Conservation (phyloP, 2,113 vertebrate species). For the Chlorodrepanis virens region DNA sequence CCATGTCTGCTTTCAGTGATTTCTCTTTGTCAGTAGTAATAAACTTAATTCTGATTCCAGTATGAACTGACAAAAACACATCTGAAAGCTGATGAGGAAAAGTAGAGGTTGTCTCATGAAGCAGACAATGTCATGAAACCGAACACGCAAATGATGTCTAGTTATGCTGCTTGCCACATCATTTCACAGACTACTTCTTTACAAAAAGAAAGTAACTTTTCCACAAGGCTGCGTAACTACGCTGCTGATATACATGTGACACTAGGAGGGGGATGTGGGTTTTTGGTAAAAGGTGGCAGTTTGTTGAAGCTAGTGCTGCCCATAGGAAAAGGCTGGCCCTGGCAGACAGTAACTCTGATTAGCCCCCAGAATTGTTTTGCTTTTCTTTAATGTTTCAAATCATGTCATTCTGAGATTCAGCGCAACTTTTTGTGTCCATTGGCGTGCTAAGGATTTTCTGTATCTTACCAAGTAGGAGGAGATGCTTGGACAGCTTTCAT, state of each 20-base stretch:
- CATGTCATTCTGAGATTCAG: not conserved
- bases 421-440: fast-evolving
- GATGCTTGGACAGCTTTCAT: not conserved
- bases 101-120: not conserved
- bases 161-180: not conserved
- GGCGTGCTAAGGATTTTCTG: not conserved
- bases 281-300: not conserved
- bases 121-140: not conserved
- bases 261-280: fast-evolving
- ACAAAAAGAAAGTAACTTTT: not conserved
- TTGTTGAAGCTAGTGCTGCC: not conserved
- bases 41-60: not conserved
- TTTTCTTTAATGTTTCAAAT: not conserved
- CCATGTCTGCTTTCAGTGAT: not conserved
- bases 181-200: not conserved
- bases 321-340: not conserved
- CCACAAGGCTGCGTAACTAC: not conserved
- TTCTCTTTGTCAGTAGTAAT: not conserved
- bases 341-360: not conserved
- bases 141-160: fast-evolving
- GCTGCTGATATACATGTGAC: not conserved
- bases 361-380: not conserved
- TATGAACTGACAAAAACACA: not conserved
- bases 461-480: not conserved
- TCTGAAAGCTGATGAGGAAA: not conserved